These are phyloP conservation scores for Archivesica marissinica DNA, from an alignment of 1,140 invertebrate species.

Conservation along the genomic window DNA sequence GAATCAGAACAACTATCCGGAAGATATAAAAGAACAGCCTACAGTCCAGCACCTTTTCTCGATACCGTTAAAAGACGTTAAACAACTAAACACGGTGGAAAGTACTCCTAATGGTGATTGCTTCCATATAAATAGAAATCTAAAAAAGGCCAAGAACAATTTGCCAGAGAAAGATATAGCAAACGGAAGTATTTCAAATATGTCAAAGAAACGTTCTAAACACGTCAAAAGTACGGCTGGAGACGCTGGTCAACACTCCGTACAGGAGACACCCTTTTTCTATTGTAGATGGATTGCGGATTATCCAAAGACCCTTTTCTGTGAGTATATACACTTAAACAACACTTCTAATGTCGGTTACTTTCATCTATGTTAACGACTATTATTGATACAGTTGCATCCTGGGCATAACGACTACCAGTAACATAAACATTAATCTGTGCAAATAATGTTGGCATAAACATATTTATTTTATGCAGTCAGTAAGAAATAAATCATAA, in stretches of 20 bases:
- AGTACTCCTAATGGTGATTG: background rate
- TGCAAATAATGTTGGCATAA: too few species aligned
- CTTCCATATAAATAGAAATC: background rate
- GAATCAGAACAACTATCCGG: background rate
- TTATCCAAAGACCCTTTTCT: conserved; percentile 38
- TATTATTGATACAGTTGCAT: too few species aligned
- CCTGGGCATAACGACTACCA: too few species aligned
- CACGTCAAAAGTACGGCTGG: background rate
- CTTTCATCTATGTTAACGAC: too few species aligned
- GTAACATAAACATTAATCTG: too few species aligned
- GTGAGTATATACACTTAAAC: conserved; percentile 18
- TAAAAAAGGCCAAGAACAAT: background rate
- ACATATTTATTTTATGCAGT: too few species aligned
- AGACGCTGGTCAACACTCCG: background rate
- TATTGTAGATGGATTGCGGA: conserved; percentile 48
- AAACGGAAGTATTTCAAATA: background rate
- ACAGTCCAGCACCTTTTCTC: conserved; percentile 27
- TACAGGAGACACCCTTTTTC: conserved; percentile 37
- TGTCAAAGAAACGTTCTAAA: background rate
- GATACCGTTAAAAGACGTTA: conserved; percentile 21
- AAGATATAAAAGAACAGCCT: background rate
- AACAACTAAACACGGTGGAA: background rate
- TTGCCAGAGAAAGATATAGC: background rate
- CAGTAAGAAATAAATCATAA: too few species aligned
- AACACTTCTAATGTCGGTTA: background rate